Evolutionary conservation across 2,797 vertebrate species (phyloP), one percentile per base, ranked within the genome.

Genomic region (Halcyon chelicuti): DNA sequence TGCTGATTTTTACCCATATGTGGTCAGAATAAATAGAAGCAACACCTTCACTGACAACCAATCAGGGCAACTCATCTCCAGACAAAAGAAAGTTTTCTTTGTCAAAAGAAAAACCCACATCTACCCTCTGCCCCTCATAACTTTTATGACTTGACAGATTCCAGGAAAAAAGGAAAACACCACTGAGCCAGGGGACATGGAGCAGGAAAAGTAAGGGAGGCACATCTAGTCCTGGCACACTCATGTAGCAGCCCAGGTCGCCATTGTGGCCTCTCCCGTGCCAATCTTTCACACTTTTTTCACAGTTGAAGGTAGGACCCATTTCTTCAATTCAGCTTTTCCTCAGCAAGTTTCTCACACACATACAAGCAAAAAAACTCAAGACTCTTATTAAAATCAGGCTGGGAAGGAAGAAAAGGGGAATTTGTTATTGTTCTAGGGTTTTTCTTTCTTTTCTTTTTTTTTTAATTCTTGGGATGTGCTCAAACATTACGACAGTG

Each of bases 361-460:
- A 60, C 6, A 37, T 19, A 74, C 7, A 76, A 61, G 39, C n/a
- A 40, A 33, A 79, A 85, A 85, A 74, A 1, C 21, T 51, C 2
- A 8, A 66, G 37, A 37, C 40, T 76, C n/a, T 61, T 83, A 57
- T 31, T 87, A 74, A 91, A 62, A 76, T 60, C 83, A 93, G 39
- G 15, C 58, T 81, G 55, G 20, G 37, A 88, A 86, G 29, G 49
- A 73, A 68, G 39, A 60, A 66, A 57, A 55, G 70, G 18, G 52
- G 46, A 74, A 33, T 81, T 74, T 89, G 33, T 89, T 93, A 66
- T 76, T 93, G 31, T 90, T 93, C 61, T 74, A 67, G 67, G 39
- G 20, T 76, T 33, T 26, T 26, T 73, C 46, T 29, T 80, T 55
- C 66, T 21, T 31, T 5, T n/a, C 10, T 55, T 81, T 87, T 57